A percentile compares a stretch with the other conserved stretches of the same genome.
Conservation (phyloP, 2,797 vertebrate species). For the Streptopelia turtur region DNA sequence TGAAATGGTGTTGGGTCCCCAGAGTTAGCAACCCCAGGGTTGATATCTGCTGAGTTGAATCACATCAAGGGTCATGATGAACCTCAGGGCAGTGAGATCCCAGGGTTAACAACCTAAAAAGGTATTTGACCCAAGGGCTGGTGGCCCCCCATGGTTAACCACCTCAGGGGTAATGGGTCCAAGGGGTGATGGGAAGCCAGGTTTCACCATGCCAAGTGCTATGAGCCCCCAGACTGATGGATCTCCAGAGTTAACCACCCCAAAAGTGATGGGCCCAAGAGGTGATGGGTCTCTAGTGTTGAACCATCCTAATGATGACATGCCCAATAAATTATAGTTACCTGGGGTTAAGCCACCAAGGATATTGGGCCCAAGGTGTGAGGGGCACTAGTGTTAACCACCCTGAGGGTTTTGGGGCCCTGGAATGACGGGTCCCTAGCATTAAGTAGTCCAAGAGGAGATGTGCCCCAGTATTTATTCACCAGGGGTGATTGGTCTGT, state of each 20-base stretch:
- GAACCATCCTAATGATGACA: background rate
- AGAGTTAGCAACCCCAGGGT: background rate
- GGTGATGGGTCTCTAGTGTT: background rate
- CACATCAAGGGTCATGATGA: background rate
- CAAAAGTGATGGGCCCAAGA: background rate
- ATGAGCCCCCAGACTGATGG: background rate
- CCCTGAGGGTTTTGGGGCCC: too few species aligned
- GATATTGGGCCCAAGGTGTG: background rate
- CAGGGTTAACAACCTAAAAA: background rate
- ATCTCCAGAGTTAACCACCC: background rate
- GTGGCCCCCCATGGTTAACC: background rate
- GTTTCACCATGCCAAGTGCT: background rate
- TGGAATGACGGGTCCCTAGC: background rate
- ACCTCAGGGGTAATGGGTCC: background rate
- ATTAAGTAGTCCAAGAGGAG: background rate
- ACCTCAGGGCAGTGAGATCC: background rate
- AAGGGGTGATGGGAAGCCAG: background rate
- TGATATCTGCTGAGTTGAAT: background rate
- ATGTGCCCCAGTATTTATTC: background rate
- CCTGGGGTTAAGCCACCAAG: too few species aligned
- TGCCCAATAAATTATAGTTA: background rate
- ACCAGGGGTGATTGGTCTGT: background rate
- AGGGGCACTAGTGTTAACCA: background rate
- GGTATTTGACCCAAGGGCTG: background rate
- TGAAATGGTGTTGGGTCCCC: background rate